A percentile compares a stretch with the other conserved stretches of the same genome.
These are phyloP conservation scores for Lota lota DNA, from an alignment of 2,113 vertebrate genomes.

Conservation along the genomic window DNA sequence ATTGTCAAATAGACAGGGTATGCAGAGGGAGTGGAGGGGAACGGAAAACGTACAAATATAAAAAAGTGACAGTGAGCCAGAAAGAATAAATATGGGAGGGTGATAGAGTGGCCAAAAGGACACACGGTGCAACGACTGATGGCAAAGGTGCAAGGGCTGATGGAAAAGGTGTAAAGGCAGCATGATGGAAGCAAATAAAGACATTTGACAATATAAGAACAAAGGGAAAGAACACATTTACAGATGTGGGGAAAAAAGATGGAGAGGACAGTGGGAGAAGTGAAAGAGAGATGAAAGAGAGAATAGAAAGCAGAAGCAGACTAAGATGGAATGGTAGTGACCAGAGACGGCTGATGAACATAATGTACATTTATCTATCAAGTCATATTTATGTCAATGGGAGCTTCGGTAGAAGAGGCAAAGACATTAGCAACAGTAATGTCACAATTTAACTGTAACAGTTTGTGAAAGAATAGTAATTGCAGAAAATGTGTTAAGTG, in stretches of 20 bases:
- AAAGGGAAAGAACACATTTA: neutral
- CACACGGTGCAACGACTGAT: constrained; percentile 11
- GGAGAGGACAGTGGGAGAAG: constrained; percentile 6
- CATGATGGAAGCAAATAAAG: neutral
- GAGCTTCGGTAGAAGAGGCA: too few relatives aligned
- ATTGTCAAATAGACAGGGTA: too few relatives aligned
- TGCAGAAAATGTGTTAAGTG: too few relatives aligned
- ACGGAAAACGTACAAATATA: neutral
- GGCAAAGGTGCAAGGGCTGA: constrained; percentile 24
- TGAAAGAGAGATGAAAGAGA: constrained; percentile 6
- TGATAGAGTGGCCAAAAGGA: neutral
- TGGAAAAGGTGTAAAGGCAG: constrained; percentile 22
- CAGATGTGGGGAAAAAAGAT: constrained; percentile 10
- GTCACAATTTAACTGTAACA: too few relatives aligned
- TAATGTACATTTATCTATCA: too few relatives aligned
- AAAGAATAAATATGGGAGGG: constrained; percentile 15
- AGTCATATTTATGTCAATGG: too few relatives aligned
- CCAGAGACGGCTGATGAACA: too few relatives aligned
- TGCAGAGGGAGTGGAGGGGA: too few relatives aligned
- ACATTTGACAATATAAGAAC: constrained; percentile 17
- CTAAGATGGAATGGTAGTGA: too few relatives aligned
- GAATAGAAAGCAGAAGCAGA: too few relatives aligned
- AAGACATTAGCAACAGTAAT: too few relatives aligned
- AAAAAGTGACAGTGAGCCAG: constrained; percentile 19
- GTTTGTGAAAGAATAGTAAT: too few relatives aligned